Evolutionary conservation across 2,888 invertebrate species (phyloP), one percentile per base, ranked within the genome.

Genomic region (Lithophane leautieri): DNA sequence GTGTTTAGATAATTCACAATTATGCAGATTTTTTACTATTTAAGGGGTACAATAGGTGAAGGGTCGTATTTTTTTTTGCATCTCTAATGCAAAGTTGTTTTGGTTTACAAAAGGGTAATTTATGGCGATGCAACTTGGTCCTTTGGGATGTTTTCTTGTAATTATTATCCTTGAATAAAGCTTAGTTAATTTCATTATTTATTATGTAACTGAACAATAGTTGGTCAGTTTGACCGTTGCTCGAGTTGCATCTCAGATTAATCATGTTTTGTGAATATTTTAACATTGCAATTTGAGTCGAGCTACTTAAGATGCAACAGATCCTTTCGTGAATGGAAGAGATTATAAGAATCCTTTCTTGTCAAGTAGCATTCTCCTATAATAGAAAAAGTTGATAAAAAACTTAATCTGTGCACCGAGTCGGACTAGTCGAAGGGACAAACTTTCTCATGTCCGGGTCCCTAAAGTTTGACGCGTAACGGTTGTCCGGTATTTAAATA

Each of bases 401-500:
- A 84, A 79, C 67, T 69, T 84, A 88, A 87, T 81, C 86, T 84
- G 84, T 74, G 58, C 70, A 73, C 70, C 56, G 69, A 67, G 77
- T 78, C 56, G 78, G 74, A 75, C 82, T 79, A 77, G 82, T 50
- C 72, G 84, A 82, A 88, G 88, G 88, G 88, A 81, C 76, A 83
- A 91, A 94, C 91, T 94, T 96, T 96, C 96, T 95, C 96, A 96
- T 94, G 95, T 93, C 85, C 82, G 82, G 92, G 90, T 86, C 92
- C 92, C 91, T 85, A 89, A 92, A 93, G 88, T 91, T 94, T 95
- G 95, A 95, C 94, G 93, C 83, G 88, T 96, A 96, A 96, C 96
- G 95, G 96, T 93, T 93, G 91, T 91, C 85, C 90, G 87, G 92
- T 89, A 94, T 95, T 95, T 95, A 94, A 95, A 96, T 96, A 96